phyloP scores from a whole-genome alignment of 2,888 invertebrate species.

The Campopleginae sp. region DNA sequence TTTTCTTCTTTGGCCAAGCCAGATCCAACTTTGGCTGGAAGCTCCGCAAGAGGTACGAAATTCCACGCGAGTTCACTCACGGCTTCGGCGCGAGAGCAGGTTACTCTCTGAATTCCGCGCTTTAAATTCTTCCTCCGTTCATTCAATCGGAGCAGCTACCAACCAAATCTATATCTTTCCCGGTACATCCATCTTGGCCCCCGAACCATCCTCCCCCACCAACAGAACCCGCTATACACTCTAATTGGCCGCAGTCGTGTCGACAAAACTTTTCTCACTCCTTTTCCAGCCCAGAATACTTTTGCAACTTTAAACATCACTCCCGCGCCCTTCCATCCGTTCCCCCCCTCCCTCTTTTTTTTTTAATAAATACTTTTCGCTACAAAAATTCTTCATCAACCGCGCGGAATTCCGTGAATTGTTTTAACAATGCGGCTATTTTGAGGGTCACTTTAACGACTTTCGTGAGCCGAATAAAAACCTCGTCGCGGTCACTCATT shows the following conservation, averaged over 20 bases:
- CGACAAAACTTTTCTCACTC: conserved; percentile 43
- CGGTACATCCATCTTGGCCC: conserved; percentile 1
- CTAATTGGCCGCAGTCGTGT: conserved; percentile 56
- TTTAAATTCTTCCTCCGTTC: conserved; percentile 64
- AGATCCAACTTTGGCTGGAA: conserved; percentile 42
- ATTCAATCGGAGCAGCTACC: conserved; percentile 51
- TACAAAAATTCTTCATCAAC: conserved; percentile 26
- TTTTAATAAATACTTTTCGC: background rate
- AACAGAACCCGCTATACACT: conserved; percentile 33
- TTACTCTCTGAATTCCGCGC: conserved; percentile 57
- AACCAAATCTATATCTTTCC: conserved; percentile 22
- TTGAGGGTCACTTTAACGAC: background rate
- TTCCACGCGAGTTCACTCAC: conserved; percentile 63
- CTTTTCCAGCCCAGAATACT: conserved; percentile 11
- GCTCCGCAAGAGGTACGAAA: conserved; percentile 42
- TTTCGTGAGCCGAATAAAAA: conserved; percentile 4
- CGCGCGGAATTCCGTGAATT: conserved; percentile 38
- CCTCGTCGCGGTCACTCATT: background rate
- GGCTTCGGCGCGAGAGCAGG: conserved; percentile 30
- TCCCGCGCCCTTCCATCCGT: background rate
- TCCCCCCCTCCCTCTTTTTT: background rate
- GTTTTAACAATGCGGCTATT: conserved; percentile 3
- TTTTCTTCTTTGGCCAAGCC: conserved; percentile 28
- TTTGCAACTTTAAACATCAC: conserved; percentile 26
- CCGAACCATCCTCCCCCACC: conserved; percentile 6